Evolutionary conservation across 1,140 invertebrate species (phyloP).

Genomic region (Delia radicum): DNA sequence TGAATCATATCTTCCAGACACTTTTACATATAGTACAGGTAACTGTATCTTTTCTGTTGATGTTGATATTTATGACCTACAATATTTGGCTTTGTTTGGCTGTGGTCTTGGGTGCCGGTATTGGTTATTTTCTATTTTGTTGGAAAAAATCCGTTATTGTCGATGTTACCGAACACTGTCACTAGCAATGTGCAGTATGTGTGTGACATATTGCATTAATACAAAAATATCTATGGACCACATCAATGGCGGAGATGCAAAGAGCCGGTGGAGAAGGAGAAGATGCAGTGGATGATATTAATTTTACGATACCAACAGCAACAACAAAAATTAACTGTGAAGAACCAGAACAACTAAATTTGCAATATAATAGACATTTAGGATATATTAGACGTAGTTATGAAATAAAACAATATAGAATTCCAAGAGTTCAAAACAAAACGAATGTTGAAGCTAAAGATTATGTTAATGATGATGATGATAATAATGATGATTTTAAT

Average conservation of each 20-base stretch:
- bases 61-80: slow-evolving; percentile 99
- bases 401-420: not conserved
- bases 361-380: slow-evolving; percentile 6
- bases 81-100: slow-evolving; percentile 91
- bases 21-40: slow-evolving; percentile 87
- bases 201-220: slow-evolving; percentile 21
- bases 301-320: not conserved
- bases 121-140: slow-evolving; percentile 92
- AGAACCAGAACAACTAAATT: slow-evolving; percentile 24
- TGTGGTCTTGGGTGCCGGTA: slow-evolving; percentile 83
- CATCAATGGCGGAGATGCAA: not conserved
- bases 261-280: not conserved
- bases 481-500: too few relatives aligned
- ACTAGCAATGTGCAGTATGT: slow-evolving; percentile 60
- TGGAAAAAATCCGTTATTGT: slow-evolving; percentile 89
- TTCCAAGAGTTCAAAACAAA: not conserved
- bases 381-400: not conserved
- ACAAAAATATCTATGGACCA: slow-evolving; percentile 26
- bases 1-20: slow-evolving; percentile 83
- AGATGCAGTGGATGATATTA: not conserved
- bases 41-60: slow-evolving; percentile 87
- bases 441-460: not conserved
- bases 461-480: not conserved
- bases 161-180: slow-evolving; percentile 93
- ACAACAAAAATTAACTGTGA: slow-evolving; percentile 12